These are phyloP conservation scores for Linurgus olivaceus DNA, from an alignment of 2,797 vertebrate species.

Conservation along the genomic window DNA sequence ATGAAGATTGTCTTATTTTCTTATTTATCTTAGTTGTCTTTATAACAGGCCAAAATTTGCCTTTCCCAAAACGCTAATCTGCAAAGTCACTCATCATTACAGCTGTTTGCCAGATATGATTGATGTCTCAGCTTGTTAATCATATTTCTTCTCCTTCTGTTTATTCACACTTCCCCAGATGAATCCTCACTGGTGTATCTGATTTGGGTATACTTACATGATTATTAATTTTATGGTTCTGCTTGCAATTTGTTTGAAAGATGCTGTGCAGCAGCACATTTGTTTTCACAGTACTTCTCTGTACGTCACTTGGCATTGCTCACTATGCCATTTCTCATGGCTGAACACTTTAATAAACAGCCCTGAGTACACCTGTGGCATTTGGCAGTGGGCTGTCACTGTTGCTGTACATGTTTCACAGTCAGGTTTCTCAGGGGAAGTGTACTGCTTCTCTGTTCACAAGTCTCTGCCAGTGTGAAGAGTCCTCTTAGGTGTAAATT, in stretches of 20 bases:
- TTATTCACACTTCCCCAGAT: not conserved
- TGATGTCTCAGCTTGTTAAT: not conserved
- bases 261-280: not conserved
- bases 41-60: not conserved
- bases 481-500: not conserved
- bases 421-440: not conserved
- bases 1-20: not conserved
- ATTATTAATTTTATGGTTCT: not conserved
- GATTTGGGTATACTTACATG: not conserved
- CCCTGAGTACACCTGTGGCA: not conserved
- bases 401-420: not conserved
- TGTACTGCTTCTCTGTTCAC: not conserved
- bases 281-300: not conserved
- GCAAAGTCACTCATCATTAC: not conserved
- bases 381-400: not conserved
- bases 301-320: not conserved
- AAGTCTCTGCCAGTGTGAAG: not conserved
- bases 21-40: not conserved
- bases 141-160: not conserved
- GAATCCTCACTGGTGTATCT: not conserved
- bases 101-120: not conserved
- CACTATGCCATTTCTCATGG: not conserved
- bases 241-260: not conserved
- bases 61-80: not conserved
- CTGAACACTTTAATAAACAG: not conserved